Evolutionary conservation across 2,113 vertebrate species (phyloP).

Genomic region (Aleadryas rufinucha): DNA sequence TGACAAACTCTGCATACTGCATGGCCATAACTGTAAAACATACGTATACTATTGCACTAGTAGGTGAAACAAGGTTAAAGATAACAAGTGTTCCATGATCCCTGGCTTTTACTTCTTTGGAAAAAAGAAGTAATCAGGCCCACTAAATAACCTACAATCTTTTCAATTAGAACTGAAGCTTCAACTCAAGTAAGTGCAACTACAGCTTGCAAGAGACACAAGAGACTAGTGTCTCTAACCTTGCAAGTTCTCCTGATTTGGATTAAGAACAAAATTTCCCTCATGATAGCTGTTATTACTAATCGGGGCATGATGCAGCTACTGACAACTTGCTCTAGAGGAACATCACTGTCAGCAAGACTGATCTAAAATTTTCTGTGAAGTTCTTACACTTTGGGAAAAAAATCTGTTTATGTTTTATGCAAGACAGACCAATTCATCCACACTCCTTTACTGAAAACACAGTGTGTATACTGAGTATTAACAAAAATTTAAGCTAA

Average conservation of each 20-base stretch:
- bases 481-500: neutral
- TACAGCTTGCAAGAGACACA: fast-evolving
- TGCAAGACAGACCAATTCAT: neutral
- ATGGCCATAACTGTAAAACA: neutral
- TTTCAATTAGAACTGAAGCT: neutral
- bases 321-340: neutral
- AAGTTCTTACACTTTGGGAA: neutral
- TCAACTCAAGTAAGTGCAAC: neutral
- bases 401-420: neutral
- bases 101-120: neutral
- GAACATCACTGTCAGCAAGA: neutral
- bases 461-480: neutral
- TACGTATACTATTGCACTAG: neutral
- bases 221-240: neutral
- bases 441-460: neutral
- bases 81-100: neutral
- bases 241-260: neutral
- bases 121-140: neutral
- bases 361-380: neutral
- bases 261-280: neutral
- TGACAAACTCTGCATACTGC: neutral
- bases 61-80: neutral
- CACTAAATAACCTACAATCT: neutral
- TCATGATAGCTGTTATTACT: neutral
- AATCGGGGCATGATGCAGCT: neutral